Percentiles rank a stretch among this genome's conserved stretches.
phyloP scores from a whole-genome alignment of 2,113 vertebrate species.

The Setophaga kirtlandii region DNA sequence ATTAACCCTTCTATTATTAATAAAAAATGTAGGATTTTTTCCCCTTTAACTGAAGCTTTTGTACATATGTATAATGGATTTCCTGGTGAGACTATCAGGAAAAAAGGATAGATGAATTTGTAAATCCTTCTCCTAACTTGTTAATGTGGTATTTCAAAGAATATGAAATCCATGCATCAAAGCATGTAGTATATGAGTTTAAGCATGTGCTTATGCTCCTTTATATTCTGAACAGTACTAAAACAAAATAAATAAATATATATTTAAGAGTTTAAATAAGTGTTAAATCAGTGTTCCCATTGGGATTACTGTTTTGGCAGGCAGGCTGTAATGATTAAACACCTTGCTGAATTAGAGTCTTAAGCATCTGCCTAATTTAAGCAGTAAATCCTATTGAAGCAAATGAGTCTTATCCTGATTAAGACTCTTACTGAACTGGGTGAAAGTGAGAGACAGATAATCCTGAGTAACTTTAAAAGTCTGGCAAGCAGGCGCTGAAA shows the following conservation, averaged over 20 bases:
- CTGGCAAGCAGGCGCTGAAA: background rate
- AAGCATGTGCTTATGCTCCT: background rate
- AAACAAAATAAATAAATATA: background rate
- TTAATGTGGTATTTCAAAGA: background rate
- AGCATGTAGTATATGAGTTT: background rate
- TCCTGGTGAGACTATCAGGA: background rate
- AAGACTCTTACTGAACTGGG: background rate
- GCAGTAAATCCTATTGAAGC: slow-evolving; percentile 40
- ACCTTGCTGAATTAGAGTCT: slow-evolving; percentile 8
- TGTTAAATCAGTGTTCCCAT: slow-evolving; percentile 11
- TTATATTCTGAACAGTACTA: background rate
- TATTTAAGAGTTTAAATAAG: slow-evolving; percentile 4
- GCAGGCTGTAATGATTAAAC: background rate
- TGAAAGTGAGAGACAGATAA: slow-evolving; percentile 4
- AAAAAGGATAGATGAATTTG: background rate
- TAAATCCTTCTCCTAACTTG: background rate
- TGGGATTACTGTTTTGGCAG: slow-evolving; percentile 6
- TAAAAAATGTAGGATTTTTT: background rate
- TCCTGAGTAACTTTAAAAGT: background rate
- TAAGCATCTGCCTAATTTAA: slow-evolving; percentile 44
- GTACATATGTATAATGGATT: background rate
- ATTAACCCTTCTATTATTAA: background rate
- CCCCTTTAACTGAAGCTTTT: background rate
- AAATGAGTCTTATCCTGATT: background rate
- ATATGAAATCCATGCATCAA: background rate